A percentile compares a stretch with the other conserved stretches of the same genome.
Conservation (phyloP, 2,888 invertebrate genomes). For the Heteropelma amictum region DNA sequence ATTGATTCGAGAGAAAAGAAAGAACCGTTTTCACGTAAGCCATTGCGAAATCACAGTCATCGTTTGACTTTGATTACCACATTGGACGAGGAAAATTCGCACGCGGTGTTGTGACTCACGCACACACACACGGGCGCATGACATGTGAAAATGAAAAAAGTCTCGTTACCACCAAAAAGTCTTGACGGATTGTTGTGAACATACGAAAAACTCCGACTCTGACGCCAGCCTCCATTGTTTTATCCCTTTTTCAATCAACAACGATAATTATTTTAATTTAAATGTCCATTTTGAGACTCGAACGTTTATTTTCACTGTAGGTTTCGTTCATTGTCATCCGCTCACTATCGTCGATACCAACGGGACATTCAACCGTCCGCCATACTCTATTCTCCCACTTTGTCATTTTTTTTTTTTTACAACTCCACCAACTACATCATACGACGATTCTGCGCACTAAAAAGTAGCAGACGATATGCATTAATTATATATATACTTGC, state of each 20-base stretch:
- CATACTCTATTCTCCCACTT: constrained; percentile 19
- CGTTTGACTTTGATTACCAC: constrained; percentile 55
- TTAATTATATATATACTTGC: background rate
- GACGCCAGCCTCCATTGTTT: constrained; percentile 70
- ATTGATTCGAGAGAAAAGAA: too few relatives aligned
- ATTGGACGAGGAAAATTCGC: constrained; percentile 54
- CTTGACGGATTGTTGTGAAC: constrained; percentile 25
- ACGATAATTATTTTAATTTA: background rate
- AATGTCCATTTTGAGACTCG: background rate
- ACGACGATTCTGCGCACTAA: constrained; percentile 17
- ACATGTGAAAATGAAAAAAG: background rate
- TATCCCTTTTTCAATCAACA: background rate
- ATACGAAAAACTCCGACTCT: constrained; percentile 57
- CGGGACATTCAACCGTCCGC: constrained; percentile 42
- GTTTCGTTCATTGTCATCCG: constrained; percentile 51
- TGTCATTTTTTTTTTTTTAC: background rate
- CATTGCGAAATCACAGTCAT: constrained; percentile 56
- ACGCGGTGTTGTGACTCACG: constrained; percentile 56
- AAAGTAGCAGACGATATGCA: constrained; percentile 6
- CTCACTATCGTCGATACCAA: constrained; percentile 38
- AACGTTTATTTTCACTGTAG: background rate
- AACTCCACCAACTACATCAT: background rate
- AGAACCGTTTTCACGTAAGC: constrained; percentile 16
- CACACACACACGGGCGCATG: constrained; percentile 43
- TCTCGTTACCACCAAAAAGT: constrained; percentile 17